Percentiles rank a stretch among this genome's conserved stretches.
Conservation (phyloP, 1,140 invertebrate species). For the Odontomachus brunneus region DNA sequence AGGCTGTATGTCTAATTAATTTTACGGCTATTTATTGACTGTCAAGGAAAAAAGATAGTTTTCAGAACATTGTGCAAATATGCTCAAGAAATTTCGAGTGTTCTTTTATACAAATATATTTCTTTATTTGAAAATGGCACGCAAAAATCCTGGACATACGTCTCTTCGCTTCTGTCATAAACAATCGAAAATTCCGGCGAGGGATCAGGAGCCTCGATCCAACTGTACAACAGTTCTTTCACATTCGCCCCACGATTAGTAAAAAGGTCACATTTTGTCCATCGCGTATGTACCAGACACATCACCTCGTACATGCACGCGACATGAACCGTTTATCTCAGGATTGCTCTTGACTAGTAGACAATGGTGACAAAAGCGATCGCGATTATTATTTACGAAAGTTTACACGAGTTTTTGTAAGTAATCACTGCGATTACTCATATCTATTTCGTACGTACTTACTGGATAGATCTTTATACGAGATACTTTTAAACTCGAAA, state of each 20-base stretch:
- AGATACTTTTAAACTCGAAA: not conserved
- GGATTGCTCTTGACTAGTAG: not conserved
- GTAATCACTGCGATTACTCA: not conserved
- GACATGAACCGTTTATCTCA: not conserved
- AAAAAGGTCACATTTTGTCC: not conserved
- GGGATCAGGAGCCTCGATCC: too few relatives aligned
- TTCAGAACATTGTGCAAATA: too few relatives aligned
- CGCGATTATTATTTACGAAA: conserved; percentile 22
- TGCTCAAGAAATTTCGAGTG: too few relatives aligned
- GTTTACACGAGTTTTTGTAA: not conserved
- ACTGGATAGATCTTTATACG: not conserved
- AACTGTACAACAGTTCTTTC: conserved; percentile 46
- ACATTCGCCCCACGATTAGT: not conserved
- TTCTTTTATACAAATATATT: too few relatives aligned
- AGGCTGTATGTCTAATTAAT: too few relatives aligned
- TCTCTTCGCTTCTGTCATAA: too few relatives aligned
- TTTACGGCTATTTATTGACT: too few relatives aligned
- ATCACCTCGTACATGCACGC: not conserved
- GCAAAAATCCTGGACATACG: too few relatives aligned
- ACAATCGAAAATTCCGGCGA: too few relatives aligned
- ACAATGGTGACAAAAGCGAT: conserved; percentile 31
- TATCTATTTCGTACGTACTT: not conserved
- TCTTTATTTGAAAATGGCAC: too few relatives aligned
- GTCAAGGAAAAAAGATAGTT: too few relatives aligned
- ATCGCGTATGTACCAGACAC: not conserved